A percentile compares a stretch with the other conserved stretches of the same genome.
These are phyloP conservation scores for Myopa tessellatipennis DNA, from an alignment of 2,888 invertebrate genomes.

Conservation along the genomic window DNA sequence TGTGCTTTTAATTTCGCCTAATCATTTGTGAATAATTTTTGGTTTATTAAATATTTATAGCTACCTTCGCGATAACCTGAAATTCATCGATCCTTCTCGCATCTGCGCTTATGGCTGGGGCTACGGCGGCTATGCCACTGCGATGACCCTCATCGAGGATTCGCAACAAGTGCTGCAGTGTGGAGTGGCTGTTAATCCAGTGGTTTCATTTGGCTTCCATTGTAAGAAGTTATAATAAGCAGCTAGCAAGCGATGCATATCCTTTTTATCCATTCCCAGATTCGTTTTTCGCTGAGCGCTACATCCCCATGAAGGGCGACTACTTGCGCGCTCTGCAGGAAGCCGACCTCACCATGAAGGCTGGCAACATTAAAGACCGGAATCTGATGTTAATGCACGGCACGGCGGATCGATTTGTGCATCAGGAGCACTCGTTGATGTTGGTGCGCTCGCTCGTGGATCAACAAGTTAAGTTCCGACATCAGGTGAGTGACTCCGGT, in stretches of 20 bases:
- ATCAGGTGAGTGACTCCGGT: slow-evolving; percentile 74
- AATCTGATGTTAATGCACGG: slow-evolving; percentile 82
- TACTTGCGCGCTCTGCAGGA: slow-evolving; percentile 79
- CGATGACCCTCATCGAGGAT: slow-evolving; percentile 83
- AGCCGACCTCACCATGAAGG: slow-evolving; percentile 82
- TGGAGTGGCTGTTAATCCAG: slow-evolving; percentile 87
- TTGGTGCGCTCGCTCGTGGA: slow-evolving; percentile 85
- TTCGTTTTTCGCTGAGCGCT: slow-evolving; percentile 91
- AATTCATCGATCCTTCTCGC: slow-evolving; percentile 83
- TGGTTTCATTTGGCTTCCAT: slow-evolving; percentile 85
- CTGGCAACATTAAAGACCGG: slow-evolving; percentile 78
- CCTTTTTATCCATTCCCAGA: slow-evolving; percentile 70
- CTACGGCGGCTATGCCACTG: slow-evolving; percentile 88
- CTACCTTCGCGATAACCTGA: slow-evolving; percentile 82
- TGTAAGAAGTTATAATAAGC: slow-evolving; percentile 70
- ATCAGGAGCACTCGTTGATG: slow-evolving; percentile 88
- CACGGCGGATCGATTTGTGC: slow-evolving; percentile 86
- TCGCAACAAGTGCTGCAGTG: slow-evolving; percentile 83
- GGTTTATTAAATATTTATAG: slow-evolving; percentile 62
- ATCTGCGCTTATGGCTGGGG: slow-evolving; percentile 88
- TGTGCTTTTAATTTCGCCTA: not conserved
- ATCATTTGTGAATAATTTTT: not conserved
- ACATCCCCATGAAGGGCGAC: slow-evolving; percentile 82
- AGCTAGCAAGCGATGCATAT: not conserved
- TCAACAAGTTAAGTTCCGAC: slow-evolving; percentile 83